phyloP scores from a whole-genome alignment of 2,888 invertebrate genomes.

The Tipula confusa region DNA sequence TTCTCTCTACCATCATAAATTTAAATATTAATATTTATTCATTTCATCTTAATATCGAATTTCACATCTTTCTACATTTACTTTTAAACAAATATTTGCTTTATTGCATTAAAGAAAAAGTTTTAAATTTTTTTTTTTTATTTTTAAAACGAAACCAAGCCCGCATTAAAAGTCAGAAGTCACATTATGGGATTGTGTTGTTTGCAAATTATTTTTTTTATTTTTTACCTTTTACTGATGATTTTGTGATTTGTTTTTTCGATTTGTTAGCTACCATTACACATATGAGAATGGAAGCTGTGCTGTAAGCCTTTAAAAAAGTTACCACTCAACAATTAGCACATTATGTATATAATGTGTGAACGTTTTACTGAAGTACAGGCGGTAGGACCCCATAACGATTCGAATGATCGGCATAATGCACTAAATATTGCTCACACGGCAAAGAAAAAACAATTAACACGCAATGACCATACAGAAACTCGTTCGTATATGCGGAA shows the following conservation, averaged over 20 bases:
- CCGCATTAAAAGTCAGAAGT: slow-evolving; percentile 6
- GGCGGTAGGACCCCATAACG: background rate
- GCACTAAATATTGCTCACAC: background rate
- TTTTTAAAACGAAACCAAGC: background rate
- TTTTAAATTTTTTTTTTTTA: background rate
- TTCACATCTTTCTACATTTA: slow-evolving; percentile 3
- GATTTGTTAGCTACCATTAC: background rate
- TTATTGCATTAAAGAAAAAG: background rate
- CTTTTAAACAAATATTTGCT: background rate
- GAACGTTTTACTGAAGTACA: background rate
- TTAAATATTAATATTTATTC: slow-evolving; percentile 8
- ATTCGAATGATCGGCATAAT: background rate
- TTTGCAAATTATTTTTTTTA: background rate
- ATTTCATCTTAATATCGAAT: slow-evolving; percentile 8
- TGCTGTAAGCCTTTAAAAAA: background rate
- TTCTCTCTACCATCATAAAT: slow-evolving; percentile 14
- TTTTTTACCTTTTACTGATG: background rate
- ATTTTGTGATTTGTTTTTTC: background rate
- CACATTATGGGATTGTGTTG: background rate
- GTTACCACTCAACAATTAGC: background rate
- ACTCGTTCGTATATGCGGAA: background rate
- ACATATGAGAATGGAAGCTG: background rate
- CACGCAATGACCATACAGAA: background rate
- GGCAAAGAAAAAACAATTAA: background rate
- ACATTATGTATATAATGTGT: background rate